Evolutionary conservation across 2,888 invertebrate genomes (phyloP).

Genomic region (Mongoloraphidia duomilia): DNA sequence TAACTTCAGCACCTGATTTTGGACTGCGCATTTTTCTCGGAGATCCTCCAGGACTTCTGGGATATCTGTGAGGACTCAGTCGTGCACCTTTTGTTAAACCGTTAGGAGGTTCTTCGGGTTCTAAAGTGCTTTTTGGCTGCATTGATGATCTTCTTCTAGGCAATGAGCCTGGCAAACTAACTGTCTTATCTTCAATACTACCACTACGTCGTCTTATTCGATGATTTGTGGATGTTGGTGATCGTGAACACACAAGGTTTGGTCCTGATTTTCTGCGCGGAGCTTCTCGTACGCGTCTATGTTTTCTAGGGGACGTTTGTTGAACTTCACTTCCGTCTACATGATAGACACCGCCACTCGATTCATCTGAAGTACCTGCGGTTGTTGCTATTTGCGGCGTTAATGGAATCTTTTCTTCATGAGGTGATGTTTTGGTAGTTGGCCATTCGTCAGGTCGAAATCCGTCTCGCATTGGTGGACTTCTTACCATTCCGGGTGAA

Average conservation of each 20-base stretch:
- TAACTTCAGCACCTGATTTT: conserved; percentile 17
- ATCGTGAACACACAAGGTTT: conserved; percentile 37
- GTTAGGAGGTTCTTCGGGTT: conserved; percentile 9
- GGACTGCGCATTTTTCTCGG: conserved; percentile 35
- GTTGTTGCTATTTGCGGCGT: conserved; percentile 6
- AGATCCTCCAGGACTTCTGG: conserved; percentile 35
- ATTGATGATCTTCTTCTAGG: conserved; percentile 45
- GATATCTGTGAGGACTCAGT: conserved; percentile 26
- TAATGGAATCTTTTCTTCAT: conserved; percentile 7
- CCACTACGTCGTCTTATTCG: conserved; percentile 22
- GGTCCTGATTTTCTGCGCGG: conserved; percentile 48
- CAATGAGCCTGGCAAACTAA: conserved; percentile 40
- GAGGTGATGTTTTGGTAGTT: conserved; percentile 18
- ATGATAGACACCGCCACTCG: conserved; percentile 25
- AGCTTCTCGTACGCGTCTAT: conserved; percentile 43
- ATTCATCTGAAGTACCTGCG: conserved; percentile 30
- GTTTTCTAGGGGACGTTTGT: conserved; percentile 39
- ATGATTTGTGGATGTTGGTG: conserved; percentile 35
- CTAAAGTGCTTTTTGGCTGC: conserved; percentile 25
- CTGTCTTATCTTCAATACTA: conserved; percentile 22
- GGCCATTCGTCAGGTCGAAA: conserved; percentile 24
- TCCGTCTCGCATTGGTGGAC: conserved; percentile 26
- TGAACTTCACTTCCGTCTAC: conserved; percentile 8
- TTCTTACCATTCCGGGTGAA: conserved; percentile 23
- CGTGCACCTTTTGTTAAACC: conserved; percentile 12